Percentiles rank a stretch among this genome's conserved stretches.
phyloP scores from a whole-genome alignment of 1,140 invertebrate genomes.

The Papilio xuthus region DNA sequence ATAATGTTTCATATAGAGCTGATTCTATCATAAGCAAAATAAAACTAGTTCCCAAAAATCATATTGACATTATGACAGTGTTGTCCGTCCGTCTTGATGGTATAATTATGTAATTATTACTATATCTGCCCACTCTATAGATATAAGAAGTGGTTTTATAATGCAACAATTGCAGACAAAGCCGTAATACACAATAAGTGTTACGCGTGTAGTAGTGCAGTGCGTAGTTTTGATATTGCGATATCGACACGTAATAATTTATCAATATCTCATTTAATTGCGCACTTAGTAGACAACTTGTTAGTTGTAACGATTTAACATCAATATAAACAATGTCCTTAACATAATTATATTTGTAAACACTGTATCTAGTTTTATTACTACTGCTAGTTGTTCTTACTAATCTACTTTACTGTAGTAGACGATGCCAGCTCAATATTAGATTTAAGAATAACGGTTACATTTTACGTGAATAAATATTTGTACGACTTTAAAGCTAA shows the following conservation, averaged over 20 bases:
- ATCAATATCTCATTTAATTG: slow-evolving; percentile 13
- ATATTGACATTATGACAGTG: background rate
- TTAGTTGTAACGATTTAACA: background rate
- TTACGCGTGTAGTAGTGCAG: background rate
- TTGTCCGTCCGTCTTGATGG: background rate
- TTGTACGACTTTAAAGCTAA: too few relatives aligned
- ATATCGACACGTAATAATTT: slow-evolving; percentile 18
- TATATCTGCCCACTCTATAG: background rate
- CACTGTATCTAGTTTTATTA: background rate
- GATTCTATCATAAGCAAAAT: background rate
- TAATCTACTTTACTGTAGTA: too few relatives aligned
- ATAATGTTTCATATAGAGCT: background rate
- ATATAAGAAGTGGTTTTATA: background rate
- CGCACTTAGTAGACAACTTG: slow-evolving; percentile 10
- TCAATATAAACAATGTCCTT: background rate
- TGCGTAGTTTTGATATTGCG: slow-evolving; percentile 8
- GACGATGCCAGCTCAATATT: too few relatives aligned
- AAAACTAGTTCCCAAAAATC: background rate
- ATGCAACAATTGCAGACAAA: background rate
- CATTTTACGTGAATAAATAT: too few relatives aligned
- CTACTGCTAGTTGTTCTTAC: background rate
- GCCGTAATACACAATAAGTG: slow-evolving; percentile 5
- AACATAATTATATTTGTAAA: slow-evolving; percentile 15
- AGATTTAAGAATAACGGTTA: too few relatives aligned
- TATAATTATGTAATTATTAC: background rate